Percentiles rank a stretch among this genome's conserved stretches.
phyloP scores from a whole-genome alignment of 2,888 invertebrate species.

The Pandemis heparana region DNA sequence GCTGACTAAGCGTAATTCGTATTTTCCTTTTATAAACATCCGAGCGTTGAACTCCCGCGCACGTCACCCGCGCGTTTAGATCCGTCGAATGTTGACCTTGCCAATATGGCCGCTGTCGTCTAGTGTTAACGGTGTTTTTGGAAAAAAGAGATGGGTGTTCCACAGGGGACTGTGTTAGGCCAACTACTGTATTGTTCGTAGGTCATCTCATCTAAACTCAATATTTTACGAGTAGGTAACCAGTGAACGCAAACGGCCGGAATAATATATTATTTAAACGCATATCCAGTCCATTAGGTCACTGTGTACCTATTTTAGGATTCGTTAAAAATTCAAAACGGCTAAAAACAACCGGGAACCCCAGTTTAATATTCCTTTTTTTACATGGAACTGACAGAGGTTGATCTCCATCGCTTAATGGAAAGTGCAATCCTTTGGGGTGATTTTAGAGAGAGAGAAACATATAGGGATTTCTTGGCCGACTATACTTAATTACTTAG shows the following conservation, averaged over 20 bases:
- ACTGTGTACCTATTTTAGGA: background rate
- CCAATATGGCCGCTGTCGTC: slow-evolving; percentile 30
- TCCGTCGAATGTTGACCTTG: slow-evolving; percentile 38
- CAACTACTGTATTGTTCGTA: background rate
- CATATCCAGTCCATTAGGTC: background rate
- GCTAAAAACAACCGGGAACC: too few species aligned
- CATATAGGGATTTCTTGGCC: too few species aligned
- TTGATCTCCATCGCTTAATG: too few species aligned
- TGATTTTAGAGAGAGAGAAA: too few species aligned
- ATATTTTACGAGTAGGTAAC: too few species aligned
- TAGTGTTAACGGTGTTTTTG: slow-evolving; percentile 9
- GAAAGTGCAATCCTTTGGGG: too few species aligned
- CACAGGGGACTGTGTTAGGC: background rate
- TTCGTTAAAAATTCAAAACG: background rate
- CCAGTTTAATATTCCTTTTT: too few species aligned
- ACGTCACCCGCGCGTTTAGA: slow-evolving; percentile 24
- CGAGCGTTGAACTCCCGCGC: slow-evolving; percentile 22
- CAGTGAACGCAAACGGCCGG: background rate
- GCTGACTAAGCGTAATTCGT: slow-evolving; percentile 9
- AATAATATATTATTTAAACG: background rate
- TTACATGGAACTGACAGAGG: too few species aligned
- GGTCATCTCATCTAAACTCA: background rate
- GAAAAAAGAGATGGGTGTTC: background rate
- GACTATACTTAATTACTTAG: too few species aligned
- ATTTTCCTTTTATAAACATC: slow-evolving; percentile 23